phyloP scores from a whole-genome alignment of 2,113 vertebrate species.

The Eptatretus burgeri region DNA sequence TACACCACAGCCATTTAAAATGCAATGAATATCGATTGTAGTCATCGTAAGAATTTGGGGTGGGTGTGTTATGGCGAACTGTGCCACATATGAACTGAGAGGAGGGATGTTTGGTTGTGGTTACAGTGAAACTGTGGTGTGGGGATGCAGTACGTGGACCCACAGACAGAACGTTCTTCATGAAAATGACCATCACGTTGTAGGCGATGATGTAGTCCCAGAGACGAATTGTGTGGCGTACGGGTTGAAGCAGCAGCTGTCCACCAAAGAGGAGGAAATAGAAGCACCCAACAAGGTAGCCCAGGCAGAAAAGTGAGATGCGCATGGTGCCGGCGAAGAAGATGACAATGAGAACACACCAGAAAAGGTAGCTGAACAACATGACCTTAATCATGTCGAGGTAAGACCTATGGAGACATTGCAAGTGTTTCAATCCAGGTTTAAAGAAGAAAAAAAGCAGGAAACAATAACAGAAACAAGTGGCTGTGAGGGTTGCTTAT shows the following conservation, averaged over 20 bases:
- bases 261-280: constrained; percentile 28
- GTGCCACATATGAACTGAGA: too few species aligned
- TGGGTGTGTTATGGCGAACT: too few species aligned
- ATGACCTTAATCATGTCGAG: constrained; percentile 27
- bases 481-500: too few species aligned
- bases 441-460: too few species aligned
- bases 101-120: too few species aligned
- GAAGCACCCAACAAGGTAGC: constrained; percentile 29
- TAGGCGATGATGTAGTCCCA: constrained; percentile 98
- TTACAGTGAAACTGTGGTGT: neutral
- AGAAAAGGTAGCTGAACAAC: constrained; percentile 89
- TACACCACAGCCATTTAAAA: too few species aligned
- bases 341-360: constrained; percentile 35
- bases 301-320: constrained; percentile 23
- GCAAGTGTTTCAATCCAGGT: neutral
- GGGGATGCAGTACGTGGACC: constrained; percentile 9
- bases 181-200: constrained; percentile 26
- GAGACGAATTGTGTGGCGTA: constrained; percentile 23
- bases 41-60: too few species aligned
- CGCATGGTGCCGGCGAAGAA: constrained; percentile 38
- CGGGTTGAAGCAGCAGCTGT: constrained; percentile 22
- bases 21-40: too few species aligned
- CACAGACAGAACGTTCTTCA: constrained; percentile 30
- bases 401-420: constrained; percentile 18
- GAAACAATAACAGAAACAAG: too few species aligned